Evolutionary conservation across 2,113 vertebrate genomes (phyloP), one percentile per base, ranked within the genome.

Genomic region (Erpornis zantholeuca): DNA sequence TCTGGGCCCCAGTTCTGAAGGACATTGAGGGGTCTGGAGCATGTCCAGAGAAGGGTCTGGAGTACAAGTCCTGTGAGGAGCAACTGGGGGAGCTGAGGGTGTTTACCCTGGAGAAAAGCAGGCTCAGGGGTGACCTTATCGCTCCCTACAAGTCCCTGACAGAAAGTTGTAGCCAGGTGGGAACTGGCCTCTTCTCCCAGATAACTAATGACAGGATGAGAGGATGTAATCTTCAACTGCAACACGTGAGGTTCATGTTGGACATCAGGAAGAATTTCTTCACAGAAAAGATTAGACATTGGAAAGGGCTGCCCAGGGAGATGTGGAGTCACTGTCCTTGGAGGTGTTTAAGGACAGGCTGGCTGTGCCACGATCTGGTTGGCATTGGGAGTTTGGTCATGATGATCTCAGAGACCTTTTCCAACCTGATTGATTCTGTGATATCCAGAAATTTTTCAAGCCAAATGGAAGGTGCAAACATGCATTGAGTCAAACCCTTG

Each of bases 251-350:
- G 40, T 73, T 73, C 24, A n/a, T 14, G 27, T 9, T 57, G 44
- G 33, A 8, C 7, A 24, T n/a, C 3, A 38, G 23, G 12, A 28
- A 13, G 28, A 38, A 24, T 44, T 66, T n/a, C 36, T 36, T 44
- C 15, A 19, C 7, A 16, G 44, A 17, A 20, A 5, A 15, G 4
- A 1, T 28, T 8, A 36, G 77, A 3, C 3, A 9, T 6, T 33
- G 60, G 23, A 33, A 17, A 7, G 16, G 33, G 50, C 59, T 65
- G 36, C 10, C 6, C 10, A 11, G 35, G n/a, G 50, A 50, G 59
- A 23, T 52, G 59, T 31, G 52, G 31, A 68, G 10, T 66, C 28
- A 9, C 60, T 11, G 8, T 66, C 45, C 28, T 19, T 29, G 69
- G 9, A 29, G 38, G 23, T 29, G 12, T 28, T 28, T 1, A 29